Evolutionary conservation across 2,797 vertebrate genomes (phyloP), one percentile per base, ranked within the genome.

Genomic region (Emydoidea blandingii): DNA sequence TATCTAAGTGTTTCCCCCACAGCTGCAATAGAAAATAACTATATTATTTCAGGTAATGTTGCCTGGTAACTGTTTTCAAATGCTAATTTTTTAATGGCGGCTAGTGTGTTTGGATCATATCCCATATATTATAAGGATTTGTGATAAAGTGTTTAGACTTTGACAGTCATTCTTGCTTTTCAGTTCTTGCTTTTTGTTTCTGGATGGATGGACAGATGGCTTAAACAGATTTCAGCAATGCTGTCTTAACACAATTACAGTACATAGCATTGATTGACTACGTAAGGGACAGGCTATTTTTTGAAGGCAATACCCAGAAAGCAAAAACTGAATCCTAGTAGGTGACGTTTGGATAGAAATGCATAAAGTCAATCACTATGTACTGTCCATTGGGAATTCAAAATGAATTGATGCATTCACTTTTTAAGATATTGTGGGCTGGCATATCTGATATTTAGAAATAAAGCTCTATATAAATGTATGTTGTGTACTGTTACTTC

Each of bases 141-240:
- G 79, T 74, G 92, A 91, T 83, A 91, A 94, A 81, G 85, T 87
- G 53, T 79, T 91, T 87, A 91, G 83, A 41, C 79, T 94, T 89
- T 91, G 91, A 90, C 83, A 93, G 92, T 59, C 89, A 83, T 68
- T 95, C 85, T 87, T 93, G 90, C 83, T 93, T 76, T 90, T 85
- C 83, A 89, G 91, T 65, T 53, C 34, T 85, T n/a, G 54, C 81
- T 94, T 78, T 92, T 92, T 91, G 85, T 94, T 96, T 95, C 96
- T 96, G 95, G 94, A 95, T 95, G 72, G 65, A 88, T 92, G 87
- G 96, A 94, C 95, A 96, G 91, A 92, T 27, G 97, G 89, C 91
- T 96, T 93, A 94, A 94, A 93, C 91, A 96, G 85, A 88, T 88
- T 92, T 94, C 89, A 91, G 92, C 94, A 94, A 88, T 85, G 86